Base-by-base conservation (phyloP, 2,797 vertebrate genomes). In the Danio albolineatus region DNA sequence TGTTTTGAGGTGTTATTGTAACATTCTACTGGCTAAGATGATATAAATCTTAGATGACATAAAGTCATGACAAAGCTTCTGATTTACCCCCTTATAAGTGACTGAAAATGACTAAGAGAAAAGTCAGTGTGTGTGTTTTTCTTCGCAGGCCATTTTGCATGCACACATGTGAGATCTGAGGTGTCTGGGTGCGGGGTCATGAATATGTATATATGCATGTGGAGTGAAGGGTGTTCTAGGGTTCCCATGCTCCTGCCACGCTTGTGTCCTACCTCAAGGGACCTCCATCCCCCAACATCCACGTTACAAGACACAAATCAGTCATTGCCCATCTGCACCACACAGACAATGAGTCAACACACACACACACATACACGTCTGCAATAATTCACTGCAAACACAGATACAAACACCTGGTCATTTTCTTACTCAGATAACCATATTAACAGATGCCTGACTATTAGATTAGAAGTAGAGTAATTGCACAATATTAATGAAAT, bases 211-310 rank as follows among this genome's bases (percentile, higher is more conserved):
- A 44, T 77, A 71, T 85, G 71, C 60, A 76, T 81, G 61, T 83
- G 79, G 17, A 62, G 65, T 61, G 8, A 38, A 56, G 67, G 77
- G 85, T 91, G 85, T 67, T 87, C 85, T 90, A 72, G 46, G 87
- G 90, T 94, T 94, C 92, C 89, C 92, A 93, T 92, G 93, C 87
- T 91, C 91, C 59, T 89, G 90, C 89, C 90, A 90, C 77, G 57
- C 89, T 91, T 84, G 73, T 91, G 92, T 93, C 92, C 91, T 88
- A 19, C 54, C 86, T 74, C 73, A 43, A 59, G 82, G 82, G 85
- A 82, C 69, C 57, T 14, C 73, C 46, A 85, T 85, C 88, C 87
- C 82, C 78, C 82, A 72, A 61, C 38, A 46, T 19, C 85, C 88
- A 78, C 85, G 75, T 87, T 87, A 85, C 85, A 85, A 82, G 88